Evolutionary conservation across 2,888 invertebrate species (phyloP), one percentile per base, ranked within the genome.

Genomic region (Boloria euphrosyne): DNA sequence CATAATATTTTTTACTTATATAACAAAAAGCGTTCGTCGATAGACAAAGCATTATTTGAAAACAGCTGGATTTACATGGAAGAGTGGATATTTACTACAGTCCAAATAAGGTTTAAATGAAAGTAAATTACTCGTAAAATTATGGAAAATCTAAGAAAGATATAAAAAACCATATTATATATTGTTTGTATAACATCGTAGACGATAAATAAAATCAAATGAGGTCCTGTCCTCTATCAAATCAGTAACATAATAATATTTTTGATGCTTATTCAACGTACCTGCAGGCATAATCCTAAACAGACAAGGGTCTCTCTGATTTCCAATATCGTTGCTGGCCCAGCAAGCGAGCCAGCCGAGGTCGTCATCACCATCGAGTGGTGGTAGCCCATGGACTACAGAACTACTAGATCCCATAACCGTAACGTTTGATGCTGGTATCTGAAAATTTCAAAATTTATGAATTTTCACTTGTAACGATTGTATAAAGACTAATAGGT

Each of bases 281-380:
- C 97, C 95, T 75, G 96, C 97, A 76, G 96, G 95, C 77, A 96
- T 92, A 66, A 97, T 94, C 87, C 96, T 95, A 83, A 97, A 96
- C 63, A 96, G 87, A 80, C 98, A 98, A 0, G 98, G 97, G 70
- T 93, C 94, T 71, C 94, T 92, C 86, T 97, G 97, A 74, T 95
- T 94, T 38, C 97, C 97, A 16, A 97, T 95, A 71, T 94, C 94
- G 83, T 97, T 97, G 82, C 95, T 95, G 4, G 97, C 97, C 97
- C 97, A 97, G 82, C 98, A 98, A 5, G 96, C 96, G 22, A 97
- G 88, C 76, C 96, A 96, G 69, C 97, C 97, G 73, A 97, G 93
- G 80, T 97, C 97, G 1, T 87, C 89, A 63, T 93, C 89, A 13
- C 67, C 71, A 68, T 85, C 87, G 70, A 92, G 90, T 68, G 90